Evolutionary conservation across 2,797 vertebrate genomes (phyloP), one percentile per base, ranked within the genome.

Genomic region (Amazona finschi): DNA sequence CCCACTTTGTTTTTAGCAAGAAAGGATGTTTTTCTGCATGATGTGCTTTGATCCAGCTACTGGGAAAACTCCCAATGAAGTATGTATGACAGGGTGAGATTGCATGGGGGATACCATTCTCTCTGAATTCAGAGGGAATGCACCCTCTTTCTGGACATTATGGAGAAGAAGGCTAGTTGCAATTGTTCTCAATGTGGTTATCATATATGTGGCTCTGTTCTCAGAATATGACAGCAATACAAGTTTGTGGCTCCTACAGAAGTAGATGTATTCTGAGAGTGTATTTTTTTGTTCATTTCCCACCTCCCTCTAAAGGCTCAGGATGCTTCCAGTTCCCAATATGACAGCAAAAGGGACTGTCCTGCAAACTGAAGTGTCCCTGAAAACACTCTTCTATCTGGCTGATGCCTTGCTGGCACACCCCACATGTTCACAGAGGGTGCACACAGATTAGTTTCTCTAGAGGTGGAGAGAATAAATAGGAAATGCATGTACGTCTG

Each of bases 161-260:
- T 11, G 19, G 70, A 87, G 39, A 46, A 61, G 58, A 5, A 2
- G 5, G 19, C 2, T 39, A 81, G 28, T 27, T 85, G 41, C 24
- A 77, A 20, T 77, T 49, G 52, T 65, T 21, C 46, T 81, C 53
- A 21, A 5, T 17, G 14, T 47, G 4, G 12, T 38, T 84, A 38
- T 55, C n/a, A 41, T 5, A 8, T 57, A 50, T 0, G 0, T n/a
- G n/a, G 18, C 3, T 60, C 39, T 38, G 10, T 41, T 43, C 75
- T 62, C 19, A 22, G 27, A 81, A 62, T 33, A 31, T 9, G 13
- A 44, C 13, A 61, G 13, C 22, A 88, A 52, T 27, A 52, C 15
- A 64, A 82, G 9, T 9, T 79, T 1, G 0, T 3, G 1, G 18
- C 30, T 91, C 22, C 20, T 85, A 28, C 55, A 84, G 41, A 20